phyloP scores from a whole-genome alignment of 2,888 invertebrate species.

The Drosophila putrida region DNA sequence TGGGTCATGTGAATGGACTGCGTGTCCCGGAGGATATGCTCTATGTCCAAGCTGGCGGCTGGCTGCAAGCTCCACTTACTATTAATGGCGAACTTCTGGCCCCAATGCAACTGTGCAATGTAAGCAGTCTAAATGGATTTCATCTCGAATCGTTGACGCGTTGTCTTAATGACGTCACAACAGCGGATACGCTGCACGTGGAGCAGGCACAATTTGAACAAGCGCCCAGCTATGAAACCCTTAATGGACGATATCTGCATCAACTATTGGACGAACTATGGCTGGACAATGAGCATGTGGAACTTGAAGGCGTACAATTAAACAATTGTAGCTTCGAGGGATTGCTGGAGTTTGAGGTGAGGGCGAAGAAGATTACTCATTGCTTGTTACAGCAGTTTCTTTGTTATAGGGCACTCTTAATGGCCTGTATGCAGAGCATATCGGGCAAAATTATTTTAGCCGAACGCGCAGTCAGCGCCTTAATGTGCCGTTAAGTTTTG shows the following conservation, averaged over 20 bases:
- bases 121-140: slow-evolving; percentile 71
- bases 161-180: slow-evolving; percentile 57
- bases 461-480: slow-evolving; percentile 86
- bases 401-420: slow-evolving; percentile 85
- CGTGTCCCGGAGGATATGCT: slow-evolving; percentile 86
- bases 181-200: slow-evolving; percentile 68
- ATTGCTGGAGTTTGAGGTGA: slow-evolving; percentile 77
- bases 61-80: slow-evolving; percentile 59
- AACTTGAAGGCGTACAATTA: slow-evolving; percentile 65
- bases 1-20: slow-evolving; percentile 82
- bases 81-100: slow-evolving; percentile 50
- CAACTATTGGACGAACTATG: slow-evolving; percentile 85
- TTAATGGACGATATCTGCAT: slow-evolving; percentile 84
- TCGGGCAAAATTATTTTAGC: slow-evolving; percentile 87
- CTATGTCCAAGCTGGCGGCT: slow-evolving; percentile 74
- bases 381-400: slow-evolving; percentile 7
- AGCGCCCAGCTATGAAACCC: slow-evolving; percentile 84
- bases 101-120: slow-evolving; percentile 50
- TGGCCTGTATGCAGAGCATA: slow-evolving; percentile 85
- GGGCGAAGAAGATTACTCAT: background rate
- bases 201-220: slow-evolving; percentile 85
- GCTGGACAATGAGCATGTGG: slow-evolving; percentile 85
- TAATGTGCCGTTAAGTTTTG: slow-evolving; percentile 84
- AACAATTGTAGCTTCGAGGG: slow-evolving; percentile 72
- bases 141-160: slow-evolving; percentile 58